Base-by-base conservation (phyloP, 2,113 vertebrate species). In the Dipodomys merriami region DNA sequence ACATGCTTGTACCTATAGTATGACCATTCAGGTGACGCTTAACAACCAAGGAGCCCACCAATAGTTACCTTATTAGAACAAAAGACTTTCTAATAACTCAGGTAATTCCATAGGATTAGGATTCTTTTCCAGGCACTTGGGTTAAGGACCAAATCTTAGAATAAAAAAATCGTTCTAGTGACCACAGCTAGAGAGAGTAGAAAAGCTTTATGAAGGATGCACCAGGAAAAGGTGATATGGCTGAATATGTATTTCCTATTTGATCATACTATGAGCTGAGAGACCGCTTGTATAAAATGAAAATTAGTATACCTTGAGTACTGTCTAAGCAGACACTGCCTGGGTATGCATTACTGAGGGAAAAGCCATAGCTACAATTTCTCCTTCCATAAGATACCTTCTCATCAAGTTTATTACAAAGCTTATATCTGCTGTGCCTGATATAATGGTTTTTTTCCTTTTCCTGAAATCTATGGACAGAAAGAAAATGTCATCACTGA, bases 281-380 rank as follows among this genome's bases (percentile, higher is more conserved):
- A 72, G 49, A 64, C 10, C 18, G 5, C 67, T 19, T 57, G 2
- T 39, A 57, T 27, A 53, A 72, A 84, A 65, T 49, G 20, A 64
- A 78, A 6, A 35, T 39, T 1, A 3, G 27, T 9, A 23, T 33
- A 35, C 16, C 49, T 29, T 2, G 12, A 69, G 64, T 5, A 9
- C 19, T 35, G 9, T 62, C 12, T 6, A 3, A 30, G 53, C 25
- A 33, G 67, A 30, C 20, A 30, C 12, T 15, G 18, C 15, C 33
- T 62, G 69, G 69, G 16, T 39, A 4, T 8, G 20, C 0, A 0
- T 69, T 12, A 53, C 15, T 9, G 5, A 2, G 6, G 1, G 10
- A 39, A n/a, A 15, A 5, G 44, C 16, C 60, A 62, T 19, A 44
- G 23, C 13, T 22, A 2, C 22, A 23, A 7, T 29, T 11, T 78